Conservation (phyloP, 1,140 invertebrate species). For the Hyposmocoma kahamanoa region DNA sequence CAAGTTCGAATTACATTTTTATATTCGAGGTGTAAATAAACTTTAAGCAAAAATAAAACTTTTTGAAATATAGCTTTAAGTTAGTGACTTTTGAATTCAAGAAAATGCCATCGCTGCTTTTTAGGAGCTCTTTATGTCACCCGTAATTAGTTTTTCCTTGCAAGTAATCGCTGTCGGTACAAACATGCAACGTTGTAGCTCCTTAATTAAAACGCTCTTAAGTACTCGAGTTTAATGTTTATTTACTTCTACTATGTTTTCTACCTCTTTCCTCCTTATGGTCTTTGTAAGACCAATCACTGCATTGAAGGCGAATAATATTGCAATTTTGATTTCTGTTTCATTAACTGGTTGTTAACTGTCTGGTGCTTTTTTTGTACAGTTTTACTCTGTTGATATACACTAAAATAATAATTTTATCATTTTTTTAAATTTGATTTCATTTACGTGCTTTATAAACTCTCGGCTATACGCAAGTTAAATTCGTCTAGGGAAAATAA, state of each 20-base stretch:
- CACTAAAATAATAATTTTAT: too few relatives aligned
- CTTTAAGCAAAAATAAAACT: too few relatives aligned
- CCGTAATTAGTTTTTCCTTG: conserved; percentile 62
- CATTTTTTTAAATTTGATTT: too few relatives aligned
- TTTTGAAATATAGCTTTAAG: too few relatives aligned
- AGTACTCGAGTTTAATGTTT: conserved; percentile 58
- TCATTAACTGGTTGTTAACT: background rate
- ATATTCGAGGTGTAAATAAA: too few relatives aligned
- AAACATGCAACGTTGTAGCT: conserved; percentile 57
- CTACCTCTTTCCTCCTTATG: conserved; percentile 32
- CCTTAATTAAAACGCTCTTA: conserved; percentile 59
- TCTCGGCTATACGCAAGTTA: too few relatives aligned
- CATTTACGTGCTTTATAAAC: too few relatives aligned
- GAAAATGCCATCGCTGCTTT: conserved; percentile 24
- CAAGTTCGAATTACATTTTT: too few relatives aligned
- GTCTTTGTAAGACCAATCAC: conserved; percentile 16
- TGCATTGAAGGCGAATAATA: background rate
- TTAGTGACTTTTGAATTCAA: conserved; percentile 12
- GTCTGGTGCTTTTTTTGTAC: background rate
- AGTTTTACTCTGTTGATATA: too few relatives aligned
- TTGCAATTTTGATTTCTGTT: conserved; percentile 2
- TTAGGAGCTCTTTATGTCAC: conserved; percentile 40
- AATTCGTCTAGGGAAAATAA: too few relatives aligned
- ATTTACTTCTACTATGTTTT: conserved; percentile 57
- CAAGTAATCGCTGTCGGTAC: conserved; percentile 45